phyloP scores from a whole-genome alignment of 2,797 vertebrate species.

The Pseudocheirus occidentalis region DNA sequence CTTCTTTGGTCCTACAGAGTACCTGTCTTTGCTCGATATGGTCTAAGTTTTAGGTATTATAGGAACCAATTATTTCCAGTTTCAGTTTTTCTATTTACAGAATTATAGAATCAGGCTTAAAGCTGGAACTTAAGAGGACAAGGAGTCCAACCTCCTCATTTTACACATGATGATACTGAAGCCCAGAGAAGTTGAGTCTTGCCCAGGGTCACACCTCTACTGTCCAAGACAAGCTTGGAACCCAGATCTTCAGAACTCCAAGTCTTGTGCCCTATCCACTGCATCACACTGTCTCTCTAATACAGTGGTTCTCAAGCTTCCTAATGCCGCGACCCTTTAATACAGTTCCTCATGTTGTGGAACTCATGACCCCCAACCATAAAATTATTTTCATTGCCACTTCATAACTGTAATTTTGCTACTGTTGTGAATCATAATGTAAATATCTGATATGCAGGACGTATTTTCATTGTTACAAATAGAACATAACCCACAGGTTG shows the following conservation, averaged over 20 bases:
- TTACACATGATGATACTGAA: neutral
- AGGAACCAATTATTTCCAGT: constrained; percentile 48
- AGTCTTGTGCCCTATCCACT: neutral
- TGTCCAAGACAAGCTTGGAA: neutral
- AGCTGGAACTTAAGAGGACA: constrained; percentile 9
- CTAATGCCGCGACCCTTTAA: too few species aligned
- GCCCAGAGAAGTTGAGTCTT: neutral
- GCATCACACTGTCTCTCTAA: neutral
- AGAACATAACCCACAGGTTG: too few species aligned
- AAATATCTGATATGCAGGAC: too few species aligned
- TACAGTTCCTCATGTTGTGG: too few species aligned
- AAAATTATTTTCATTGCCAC: too few species aligned
- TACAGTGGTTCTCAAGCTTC: too few species aligned
- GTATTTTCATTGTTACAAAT: too few species aligned
- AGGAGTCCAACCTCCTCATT: neutral
- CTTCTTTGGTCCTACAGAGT: neutral
- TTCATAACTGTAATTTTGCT: too few species aligned
- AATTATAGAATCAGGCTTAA: constrained; percentile 6
- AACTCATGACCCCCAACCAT: too few species aligned
- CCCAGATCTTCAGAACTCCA: neutral
- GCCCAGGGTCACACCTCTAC: neutral
- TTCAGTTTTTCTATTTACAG: constrained; percentile 60
- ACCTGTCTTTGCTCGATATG: constrained; percentile 43
- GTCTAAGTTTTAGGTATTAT: constrained; percentile 50
- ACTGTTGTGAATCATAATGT: too few species aligned